Evolutionary conservation across 2,888 invertebrate species (phyloP).

Genomic region (Adelphocoris suturalis): DNA sequence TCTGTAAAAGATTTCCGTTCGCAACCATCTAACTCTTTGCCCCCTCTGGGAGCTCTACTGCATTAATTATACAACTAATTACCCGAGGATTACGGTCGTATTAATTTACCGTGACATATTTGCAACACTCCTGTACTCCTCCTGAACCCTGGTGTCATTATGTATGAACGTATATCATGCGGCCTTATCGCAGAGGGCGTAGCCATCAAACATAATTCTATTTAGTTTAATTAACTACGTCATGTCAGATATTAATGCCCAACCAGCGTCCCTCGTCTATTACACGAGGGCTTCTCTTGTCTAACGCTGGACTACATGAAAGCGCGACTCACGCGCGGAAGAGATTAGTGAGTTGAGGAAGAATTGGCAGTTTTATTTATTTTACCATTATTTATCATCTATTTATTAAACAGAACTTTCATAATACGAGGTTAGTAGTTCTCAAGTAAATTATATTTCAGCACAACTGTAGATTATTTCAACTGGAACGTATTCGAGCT

Average conservation of each 20-base stretch:
- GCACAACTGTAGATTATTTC: too few relatives aligned
- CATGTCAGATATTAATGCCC: conserved; percentile 43
- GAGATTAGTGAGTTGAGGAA: too few relatives aligned
- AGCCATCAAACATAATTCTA: conserved; percentile 65
- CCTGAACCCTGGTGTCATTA: conserved; percentile 20
- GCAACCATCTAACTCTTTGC: not conserved
- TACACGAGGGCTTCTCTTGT: not conserved
- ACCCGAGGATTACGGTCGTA: conserved; percentile 60
- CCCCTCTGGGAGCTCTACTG: not conserved
- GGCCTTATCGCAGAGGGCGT: conserved; percentile 47
- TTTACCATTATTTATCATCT: too few relatives aligned
- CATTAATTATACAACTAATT: conserved; percentile 64
- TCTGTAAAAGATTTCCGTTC: not conserved
- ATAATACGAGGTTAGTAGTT: too few relatives aligned
- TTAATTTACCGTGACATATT: conserved; percentile 67
- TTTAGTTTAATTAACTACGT: conserved; percentile 61
- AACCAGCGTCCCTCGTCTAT: not conserved
- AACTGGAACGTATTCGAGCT: too few relatives aligned
- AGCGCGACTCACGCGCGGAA: too few relatives aligned
- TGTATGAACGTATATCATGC: conserved; percentile 16
- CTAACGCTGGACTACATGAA: not conserved
- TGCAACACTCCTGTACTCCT: conserved; percentile 21
- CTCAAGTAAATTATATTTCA: too few relatives aligned
- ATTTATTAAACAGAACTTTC: too few relatives aligned
- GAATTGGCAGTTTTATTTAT: too few relatives aligned